Percentiles rank a stretch among this genome's conserved stretches.
Evolutionary conservation across 1,140 invertebrate genomes (phyloP).

Genomic region (Hycleus phaleratus): DNA sequence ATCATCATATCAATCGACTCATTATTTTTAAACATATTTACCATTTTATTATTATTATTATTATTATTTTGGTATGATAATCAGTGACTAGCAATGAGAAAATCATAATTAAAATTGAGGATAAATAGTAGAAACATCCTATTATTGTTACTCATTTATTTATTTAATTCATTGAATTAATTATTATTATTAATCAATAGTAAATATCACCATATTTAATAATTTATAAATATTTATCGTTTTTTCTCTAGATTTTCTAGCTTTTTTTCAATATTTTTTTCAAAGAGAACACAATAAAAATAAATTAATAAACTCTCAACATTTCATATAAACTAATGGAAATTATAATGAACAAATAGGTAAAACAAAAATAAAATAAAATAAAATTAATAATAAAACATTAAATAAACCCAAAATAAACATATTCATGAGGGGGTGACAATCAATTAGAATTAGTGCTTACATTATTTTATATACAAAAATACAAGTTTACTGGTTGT

Average conservation of each 20-base stretch:
- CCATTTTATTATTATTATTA: no score
- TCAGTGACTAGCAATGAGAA: background rate
- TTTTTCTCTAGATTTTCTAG: no score
- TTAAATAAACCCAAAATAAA: conserved; percentile 2
- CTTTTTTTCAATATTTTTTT: no score
- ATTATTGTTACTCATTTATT: background rate
- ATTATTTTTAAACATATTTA: background rate
- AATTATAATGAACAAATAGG: no score
- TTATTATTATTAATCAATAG: conserved; percentile 6
- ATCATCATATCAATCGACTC: no score
- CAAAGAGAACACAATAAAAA: no score
- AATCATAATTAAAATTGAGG: background rate
- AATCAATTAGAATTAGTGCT: background rate
- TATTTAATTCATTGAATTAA: background rate
- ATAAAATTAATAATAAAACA: conserved; percentile 13
- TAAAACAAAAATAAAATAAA: background rate
- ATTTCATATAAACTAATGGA: no score
- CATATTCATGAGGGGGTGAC: no score
- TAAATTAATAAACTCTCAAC: no score
- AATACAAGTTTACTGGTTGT: background rate
- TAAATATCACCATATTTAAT: conserved; percentile 13
- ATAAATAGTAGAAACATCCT: conserved; percentile 7
- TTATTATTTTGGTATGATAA: background rate
- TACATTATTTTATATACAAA: conserved; percentile 1
- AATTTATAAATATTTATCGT: background rate